These are phyloP conservation scores for Creontiades dilutus DNA, from an alignment of 2,888 invertebrate genomes.

Conservation along the genomic window DNA sequence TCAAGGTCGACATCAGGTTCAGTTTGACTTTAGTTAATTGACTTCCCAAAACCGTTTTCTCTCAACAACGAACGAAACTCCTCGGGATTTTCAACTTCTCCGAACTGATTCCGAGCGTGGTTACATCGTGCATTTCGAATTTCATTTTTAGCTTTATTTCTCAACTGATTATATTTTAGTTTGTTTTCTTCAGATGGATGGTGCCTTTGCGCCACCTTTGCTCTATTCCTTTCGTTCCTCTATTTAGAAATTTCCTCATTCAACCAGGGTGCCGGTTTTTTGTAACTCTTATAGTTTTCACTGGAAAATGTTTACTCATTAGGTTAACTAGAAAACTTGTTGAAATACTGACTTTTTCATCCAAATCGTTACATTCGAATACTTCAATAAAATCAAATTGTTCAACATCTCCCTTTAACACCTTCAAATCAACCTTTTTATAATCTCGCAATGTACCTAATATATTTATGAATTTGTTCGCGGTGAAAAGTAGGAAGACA, in stretches of 20 bases:
- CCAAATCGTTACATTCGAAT: not conserved
- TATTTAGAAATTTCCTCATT: not conserved
- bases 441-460: not conserved
- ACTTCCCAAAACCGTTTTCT: no score
- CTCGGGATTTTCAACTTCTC: no score
- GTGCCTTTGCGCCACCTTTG: not conserved
- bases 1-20: no score
- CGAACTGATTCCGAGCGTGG: not conserved
- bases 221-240: not conserved
- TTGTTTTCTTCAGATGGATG: constrained; percentile 20
- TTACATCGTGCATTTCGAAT: not conserved
- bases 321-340: not conserved
- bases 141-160: constrained; percentile 26
- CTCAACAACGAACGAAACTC: no score
- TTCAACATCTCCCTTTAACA: not conserved
- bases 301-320: not conserved
- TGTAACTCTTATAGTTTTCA: constrained; percentile 17
- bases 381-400: not conserved
- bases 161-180: not conserved
- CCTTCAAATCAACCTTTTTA: not conserved
- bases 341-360: not conserved
- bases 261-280: constrained; percentile 23
- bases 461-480: not conserved
- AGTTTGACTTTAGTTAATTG: no score
- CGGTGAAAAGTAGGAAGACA: not conserved